These are phyloP conservation scores for Chymomyza costata DNA, from an alignment of 1,140 invertebrate species.

Conservation along the genomic window DNA sequence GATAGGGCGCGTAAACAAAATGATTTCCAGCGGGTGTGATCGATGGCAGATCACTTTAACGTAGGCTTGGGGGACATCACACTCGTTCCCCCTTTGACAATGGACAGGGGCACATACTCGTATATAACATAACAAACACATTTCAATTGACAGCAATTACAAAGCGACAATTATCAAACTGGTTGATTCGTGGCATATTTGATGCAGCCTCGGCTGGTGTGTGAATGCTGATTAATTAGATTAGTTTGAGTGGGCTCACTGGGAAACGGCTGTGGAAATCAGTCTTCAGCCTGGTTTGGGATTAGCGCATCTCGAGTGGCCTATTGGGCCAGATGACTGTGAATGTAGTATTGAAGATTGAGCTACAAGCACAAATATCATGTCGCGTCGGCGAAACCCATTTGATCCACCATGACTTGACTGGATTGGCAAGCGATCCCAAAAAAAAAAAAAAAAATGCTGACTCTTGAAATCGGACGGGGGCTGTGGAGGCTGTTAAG, in stretches of 20 bases:
- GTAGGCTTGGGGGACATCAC: too few relatives aligned
- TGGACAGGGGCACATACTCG: too few relatives aligned
- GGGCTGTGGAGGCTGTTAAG: conserved; percentile 38
- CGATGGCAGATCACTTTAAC: too few relatives aligned
- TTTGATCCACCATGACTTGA: conserved; percentile 64
- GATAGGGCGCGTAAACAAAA: too few relatives aligned
- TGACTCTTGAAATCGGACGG: conserved; percentile 60
- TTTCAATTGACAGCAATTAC: conserved; percentile 38
- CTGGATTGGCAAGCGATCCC: neutral
- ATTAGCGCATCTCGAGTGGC: conserved; percentile 59
- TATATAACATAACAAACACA: conserved; percentile 27
- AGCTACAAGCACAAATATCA: conserved; percentile 39
- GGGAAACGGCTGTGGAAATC: neutral
- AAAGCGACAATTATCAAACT: conserved; percentile 27
- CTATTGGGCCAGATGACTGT: conserved; percentile 1
- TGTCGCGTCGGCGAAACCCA: conserved; percentile 52
- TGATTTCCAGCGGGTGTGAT: too few relatives aligned
- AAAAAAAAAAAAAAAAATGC: conserved; percentile 40
- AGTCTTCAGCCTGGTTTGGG: conserved; percentile 23
- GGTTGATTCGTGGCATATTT: too few relatives aligned
- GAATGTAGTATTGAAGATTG: neutral
- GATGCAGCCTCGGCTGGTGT: conserved; percentile 40
- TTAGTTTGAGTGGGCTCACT: conserved; percentile 13
- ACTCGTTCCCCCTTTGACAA: too few relatives aligned
- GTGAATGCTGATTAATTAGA: conserved; percentile 69